phyloP scores from a whole-genome alignment of 1,140 invertebrate species.

The Goniozus legneri region DNA sequence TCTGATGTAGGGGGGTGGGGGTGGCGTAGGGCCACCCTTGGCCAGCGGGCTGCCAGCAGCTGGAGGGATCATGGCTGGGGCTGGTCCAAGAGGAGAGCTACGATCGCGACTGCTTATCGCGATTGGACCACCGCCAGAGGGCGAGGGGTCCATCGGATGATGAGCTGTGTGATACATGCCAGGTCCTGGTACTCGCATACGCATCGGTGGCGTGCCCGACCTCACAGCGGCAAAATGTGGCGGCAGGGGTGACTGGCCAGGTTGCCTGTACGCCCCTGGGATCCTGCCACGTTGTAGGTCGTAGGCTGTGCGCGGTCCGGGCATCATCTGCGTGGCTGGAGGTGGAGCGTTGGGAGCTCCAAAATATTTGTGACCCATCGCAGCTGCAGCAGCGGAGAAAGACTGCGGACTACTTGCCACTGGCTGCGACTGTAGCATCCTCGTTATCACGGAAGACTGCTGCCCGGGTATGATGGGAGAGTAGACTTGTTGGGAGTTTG shows the following conservation, averaged over 20 bases:
- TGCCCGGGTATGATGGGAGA: conserved; percentile 47
- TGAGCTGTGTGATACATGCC: conserved; percentile 54
- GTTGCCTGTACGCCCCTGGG: conserved; percentile 49
- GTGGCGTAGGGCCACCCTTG: conserved; percentile 46
- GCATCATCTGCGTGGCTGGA: conserved; percentile 36
- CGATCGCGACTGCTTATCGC: conserved; percentile 47
- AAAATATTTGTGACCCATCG: conserved; percentile 54
- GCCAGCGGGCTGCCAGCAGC: conserved; percentile 44
- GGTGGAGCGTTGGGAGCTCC: conserved; percentile 33
- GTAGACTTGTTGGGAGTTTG: conserved; percentile 40
- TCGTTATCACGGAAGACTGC: conserved; percentile 62
- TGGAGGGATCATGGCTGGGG: conserved; percentile 40
- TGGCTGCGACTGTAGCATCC: conserved; percentile 60
- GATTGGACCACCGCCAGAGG: conserved; percentile 56
- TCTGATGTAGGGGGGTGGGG: conserved; percentile 41
- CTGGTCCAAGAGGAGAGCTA: conserved; percentile 41
- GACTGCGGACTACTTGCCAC: conserved; percentile 44
- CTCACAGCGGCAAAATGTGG: conserved; percentile 48
- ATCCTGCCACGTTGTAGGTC: conserved; percentile 49
- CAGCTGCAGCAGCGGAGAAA: conserved; percentile 47
- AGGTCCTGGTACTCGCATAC: conserved; percentile 43
- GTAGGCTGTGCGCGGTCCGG: conserved; percentile 40
- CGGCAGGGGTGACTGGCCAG: conserved; percentile 41
- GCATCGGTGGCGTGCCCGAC: conserved; percentile 47
- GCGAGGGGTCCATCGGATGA: conserved; percentile 58